phyloP scores from a whole-genome alignment of 2,113 vertebrate genomes.

The Columba livia region DNA sequence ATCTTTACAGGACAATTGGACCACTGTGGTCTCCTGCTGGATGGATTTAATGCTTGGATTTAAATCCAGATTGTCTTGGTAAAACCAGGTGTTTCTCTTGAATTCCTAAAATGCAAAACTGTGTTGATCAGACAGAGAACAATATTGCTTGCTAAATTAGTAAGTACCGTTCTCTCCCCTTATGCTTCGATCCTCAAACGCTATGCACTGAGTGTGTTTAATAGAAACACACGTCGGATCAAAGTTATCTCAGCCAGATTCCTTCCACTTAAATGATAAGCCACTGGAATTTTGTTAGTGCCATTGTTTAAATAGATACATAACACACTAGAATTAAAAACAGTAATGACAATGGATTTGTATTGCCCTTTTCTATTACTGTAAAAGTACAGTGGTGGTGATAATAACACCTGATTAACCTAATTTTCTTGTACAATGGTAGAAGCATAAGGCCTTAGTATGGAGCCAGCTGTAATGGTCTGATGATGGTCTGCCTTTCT shows the following conservation, averaged over 20 bases:
- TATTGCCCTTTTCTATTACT: background rate
- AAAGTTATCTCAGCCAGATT: background rate
- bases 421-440: background rate
- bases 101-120: background rate
- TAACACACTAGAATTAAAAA: background rate
- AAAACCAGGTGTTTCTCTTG: background rate
- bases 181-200: background rate
- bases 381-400: background rate
- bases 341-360: background rate
- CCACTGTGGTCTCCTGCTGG: background rate
- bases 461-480: background rate
- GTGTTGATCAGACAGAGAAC: background rate
- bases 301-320: background rate
- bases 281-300: background rate
- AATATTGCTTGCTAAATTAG: background rate
- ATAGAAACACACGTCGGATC: background rate
- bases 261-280: background rate
- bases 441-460: background rate
- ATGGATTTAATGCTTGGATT: conserved; percentile 13
- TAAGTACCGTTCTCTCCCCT: background rate
- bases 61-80: background rate
- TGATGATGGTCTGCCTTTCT: background rate
- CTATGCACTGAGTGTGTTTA: background rate
- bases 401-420: background rate
- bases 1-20: background rate